Conservation (phyloP, 2,888 invertebrate genomes). For the Clepsis dumicolana region DNA sequence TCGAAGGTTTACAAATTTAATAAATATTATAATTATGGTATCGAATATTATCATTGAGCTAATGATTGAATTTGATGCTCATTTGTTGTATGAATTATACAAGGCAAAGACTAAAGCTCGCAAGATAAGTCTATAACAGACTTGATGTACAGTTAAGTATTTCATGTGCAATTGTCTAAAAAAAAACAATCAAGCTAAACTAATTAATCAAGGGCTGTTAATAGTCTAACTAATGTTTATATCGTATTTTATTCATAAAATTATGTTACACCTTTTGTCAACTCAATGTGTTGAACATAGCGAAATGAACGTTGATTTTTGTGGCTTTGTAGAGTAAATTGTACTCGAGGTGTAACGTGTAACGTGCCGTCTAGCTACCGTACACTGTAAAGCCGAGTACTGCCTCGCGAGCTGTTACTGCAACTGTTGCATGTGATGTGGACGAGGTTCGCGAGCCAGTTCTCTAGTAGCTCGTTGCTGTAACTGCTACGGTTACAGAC, state of each 20-base stretch:
- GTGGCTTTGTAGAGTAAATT: conserved; percentile 8
- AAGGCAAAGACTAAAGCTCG: no score
- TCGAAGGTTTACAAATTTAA: conserved; percentile 33
- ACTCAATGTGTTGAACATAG: neutral
- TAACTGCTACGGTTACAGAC: no score
- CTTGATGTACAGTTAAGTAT: neutral
- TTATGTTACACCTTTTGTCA: conserved; percentile 1
- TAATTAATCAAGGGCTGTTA: conserved; percentile 59
- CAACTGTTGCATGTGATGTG: no score
- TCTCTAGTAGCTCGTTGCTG: no score
- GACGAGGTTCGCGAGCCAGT: no score
- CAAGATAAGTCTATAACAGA: no score
- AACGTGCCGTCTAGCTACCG: neutral
- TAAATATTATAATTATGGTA: neutral
- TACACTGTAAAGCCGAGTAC: no score
- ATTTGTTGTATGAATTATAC: no score
- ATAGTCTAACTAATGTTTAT: conserved; percentile 48
- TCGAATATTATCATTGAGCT: neutral
- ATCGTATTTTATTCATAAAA: conserved; percentile 16
- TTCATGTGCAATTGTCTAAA: neutral
- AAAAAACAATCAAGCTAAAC: conserved; percentile 12
- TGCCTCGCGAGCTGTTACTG: no score
- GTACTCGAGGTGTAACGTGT: neutral
- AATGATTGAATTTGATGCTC: neutral
- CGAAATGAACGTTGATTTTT: neutral